Percentiles rank a stretch among this genome's conserved stretches.
Evolutionary conservation across 2,113 vertebrate genomes (phyloP).

Genomic region (Dasyprocta punctata): DNA sequence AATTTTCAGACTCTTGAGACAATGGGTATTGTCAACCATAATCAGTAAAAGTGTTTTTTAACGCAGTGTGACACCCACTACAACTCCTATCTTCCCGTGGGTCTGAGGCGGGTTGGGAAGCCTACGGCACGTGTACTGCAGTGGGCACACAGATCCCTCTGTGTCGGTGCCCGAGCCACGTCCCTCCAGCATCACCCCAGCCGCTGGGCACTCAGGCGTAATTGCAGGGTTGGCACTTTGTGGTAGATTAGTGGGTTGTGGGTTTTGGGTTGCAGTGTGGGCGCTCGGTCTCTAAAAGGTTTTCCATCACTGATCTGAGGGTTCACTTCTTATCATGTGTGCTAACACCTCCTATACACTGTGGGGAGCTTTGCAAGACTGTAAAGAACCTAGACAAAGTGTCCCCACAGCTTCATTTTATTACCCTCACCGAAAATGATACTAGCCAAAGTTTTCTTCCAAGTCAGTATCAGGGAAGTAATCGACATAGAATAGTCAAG

Average conservation of each 20-base stretch:
- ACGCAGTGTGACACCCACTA: not conserved
- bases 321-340: not conserved
- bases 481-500: not conserved
- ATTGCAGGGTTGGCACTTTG: not conserved
- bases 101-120: not conserved
- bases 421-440: not conserved
- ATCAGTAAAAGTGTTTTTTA: not conserved
- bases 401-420: not conserved
- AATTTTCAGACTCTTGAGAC: not conserved
- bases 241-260: not conserved
- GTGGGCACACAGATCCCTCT: not conserved
- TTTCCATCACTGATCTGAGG: not conserved
- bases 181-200: not conserved
- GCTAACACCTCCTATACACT: not conserved
- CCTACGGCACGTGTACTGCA: too few relatives aligned
- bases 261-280: not conserved
- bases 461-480: not conserved
- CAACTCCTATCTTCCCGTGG: not conserved
- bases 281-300: not conserved
- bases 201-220: not conserved
- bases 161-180: not conserved
- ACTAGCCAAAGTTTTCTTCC: not conserved
- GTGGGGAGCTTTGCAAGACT: not conserved
- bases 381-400: not conserved
- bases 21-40: not conserved